phyloP scores from a whole-genome alignment of 2,888 invertebrate species.

The Anodontia alba region DNA sequence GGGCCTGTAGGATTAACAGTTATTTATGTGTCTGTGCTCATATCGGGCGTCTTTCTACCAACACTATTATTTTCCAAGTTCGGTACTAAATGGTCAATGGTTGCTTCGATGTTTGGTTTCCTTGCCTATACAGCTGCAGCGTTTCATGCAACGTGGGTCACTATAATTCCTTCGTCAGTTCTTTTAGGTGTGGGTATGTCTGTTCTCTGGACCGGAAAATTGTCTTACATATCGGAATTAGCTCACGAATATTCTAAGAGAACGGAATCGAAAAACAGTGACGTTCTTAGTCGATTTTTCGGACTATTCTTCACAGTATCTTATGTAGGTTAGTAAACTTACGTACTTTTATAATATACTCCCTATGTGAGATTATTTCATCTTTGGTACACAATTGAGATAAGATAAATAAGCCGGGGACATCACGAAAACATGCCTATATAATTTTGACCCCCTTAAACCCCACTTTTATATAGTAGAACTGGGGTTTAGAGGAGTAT shows the following conservation, averaged over 20 bases:
- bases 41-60: neutral
- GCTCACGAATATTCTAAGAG: neutral
- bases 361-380: too few relatives aligned
- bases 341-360: too few relatives aligned
- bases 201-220: neutral
- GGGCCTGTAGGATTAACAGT: neutral
- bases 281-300: neutral
- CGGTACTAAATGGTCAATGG: slow-evolving; percentile 2
- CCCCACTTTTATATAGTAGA: too few relatives aligned
- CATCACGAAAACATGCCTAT: too few relatives aligned
- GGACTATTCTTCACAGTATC: neutral
- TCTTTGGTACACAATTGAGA: too few relatives aligned
- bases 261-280: neutral
- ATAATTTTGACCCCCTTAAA: too few relatives aligned
- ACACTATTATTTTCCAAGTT: neutral
- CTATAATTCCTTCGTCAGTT: neutral
- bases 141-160: slow-evolving; percentile 5
- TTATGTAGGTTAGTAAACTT: neutral
- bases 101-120: neutral
- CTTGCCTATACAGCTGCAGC: neutral
- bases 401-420: too few relatives aligned
- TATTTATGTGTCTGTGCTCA: neutral
- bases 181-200: neutral
- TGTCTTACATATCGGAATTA: neutral
- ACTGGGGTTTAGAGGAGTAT: too few relatives aligned